Evolutionary conservation across 2,888 invertebrate species (phyloP).

Genomic region (Sialis lutaria): DNA sequence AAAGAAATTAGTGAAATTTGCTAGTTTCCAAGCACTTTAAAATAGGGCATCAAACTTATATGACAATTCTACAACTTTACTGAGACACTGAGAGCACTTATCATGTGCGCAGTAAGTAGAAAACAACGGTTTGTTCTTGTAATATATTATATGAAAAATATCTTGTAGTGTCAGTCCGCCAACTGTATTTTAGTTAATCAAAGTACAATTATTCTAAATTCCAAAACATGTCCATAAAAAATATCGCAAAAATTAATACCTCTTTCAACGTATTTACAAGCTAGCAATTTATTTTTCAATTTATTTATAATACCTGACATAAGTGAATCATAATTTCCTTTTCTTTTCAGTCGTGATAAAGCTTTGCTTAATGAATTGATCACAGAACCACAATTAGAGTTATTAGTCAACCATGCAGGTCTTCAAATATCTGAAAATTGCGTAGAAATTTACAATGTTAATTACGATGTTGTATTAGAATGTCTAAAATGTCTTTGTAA

Average conservation of each 20-base stretch:
- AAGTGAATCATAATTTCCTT: constrained; percentile 11
- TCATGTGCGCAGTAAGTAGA: no score
- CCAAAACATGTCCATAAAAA: no score
- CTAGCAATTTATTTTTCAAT: no score
- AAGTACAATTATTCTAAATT: no score
- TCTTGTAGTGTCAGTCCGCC: no score
- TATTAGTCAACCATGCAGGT: constrained; percentile 49
- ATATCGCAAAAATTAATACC: no score
- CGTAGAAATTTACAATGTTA: constrained; percentile 24
- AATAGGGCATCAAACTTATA: background rate
- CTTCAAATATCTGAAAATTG: constrained; percentile 29
- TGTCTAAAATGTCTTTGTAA: constrained; percentile 82
- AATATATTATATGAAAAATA: no score
- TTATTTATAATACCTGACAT: background rate
- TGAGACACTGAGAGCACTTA: no score
- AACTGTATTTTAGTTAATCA: no score
- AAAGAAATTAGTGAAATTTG: background rate
- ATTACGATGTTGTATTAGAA: constrained; percentile 47
- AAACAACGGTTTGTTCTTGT: no score
- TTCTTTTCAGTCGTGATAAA: constrained; percentile 57
- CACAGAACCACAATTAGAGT: constrained; percentile 45
- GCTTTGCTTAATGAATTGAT: constrained; percentile 47
- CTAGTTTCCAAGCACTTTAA: background rate
- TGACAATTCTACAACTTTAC: no score
- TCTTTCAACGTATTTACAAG: background rate